Percentiles rank a stretch among this genome's conserved stretches.
Evolutionary conservation across 2,113 vertebrate genomes (phyloP).

Genomic region (Excalfactoria chinensis): DNA sequence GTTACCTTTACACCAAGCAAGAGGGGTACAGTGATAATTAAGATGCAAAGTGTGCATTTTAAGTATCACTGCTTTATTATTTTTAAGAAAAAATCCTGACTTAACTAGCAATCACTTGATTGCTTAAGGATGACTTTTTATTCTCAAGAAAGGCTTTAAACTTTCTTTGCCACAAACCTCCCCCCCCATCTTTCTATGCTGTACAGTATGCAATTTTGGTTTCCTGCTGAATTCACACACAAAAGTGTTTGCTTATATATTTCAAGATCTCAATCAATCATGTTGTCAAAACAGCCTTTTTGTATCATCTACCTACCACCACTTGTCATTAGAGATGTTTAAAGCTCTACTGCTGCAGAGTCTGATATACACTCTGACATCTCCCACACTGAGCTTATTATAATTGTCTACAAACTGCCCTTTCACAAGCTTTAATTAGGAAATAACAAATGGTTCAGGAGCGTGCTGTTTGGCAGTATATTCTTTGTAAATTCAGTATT

Average conservation of each 20-base stretch:
- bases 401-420: constrained; percentile 58
- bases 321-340: constrained; percentile 57
- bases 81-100: background rate
- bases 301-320: constrained; percentile 59
- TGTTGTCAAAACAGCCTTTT: constrained; percentile 70
- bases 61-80: no score
- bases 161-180: background rate
- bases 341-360: constrained; percentile 51
- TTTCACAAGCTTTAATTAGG: constrained; percentile 68
- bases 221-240: constrained; percentile 55
- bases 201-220: background rate
- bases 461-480: constrained; percentile 55
- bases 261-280: constrained; percentile 63
- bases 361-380: constrained; percentile 53
- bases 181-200: background rate
- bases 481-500: constrained; percentile 64
- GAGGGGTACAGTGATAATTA: background rate
- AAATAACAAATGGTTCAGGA: constrained; percentile 56
- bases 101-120: background rate
- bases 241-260: constrained; percentile 46
- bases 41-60: background rate
- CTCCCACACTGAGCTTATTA: constrained; percentile 63
- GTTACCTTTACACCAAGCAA: rapidly evolving
- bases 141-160: constrained; percentile 1
- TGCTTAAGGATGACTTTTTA: background rate